phyloP scores from a whole-genome alignment of 1,140 invertebrate genomes.

The Caenorhabditis tropicalis region DNA sequence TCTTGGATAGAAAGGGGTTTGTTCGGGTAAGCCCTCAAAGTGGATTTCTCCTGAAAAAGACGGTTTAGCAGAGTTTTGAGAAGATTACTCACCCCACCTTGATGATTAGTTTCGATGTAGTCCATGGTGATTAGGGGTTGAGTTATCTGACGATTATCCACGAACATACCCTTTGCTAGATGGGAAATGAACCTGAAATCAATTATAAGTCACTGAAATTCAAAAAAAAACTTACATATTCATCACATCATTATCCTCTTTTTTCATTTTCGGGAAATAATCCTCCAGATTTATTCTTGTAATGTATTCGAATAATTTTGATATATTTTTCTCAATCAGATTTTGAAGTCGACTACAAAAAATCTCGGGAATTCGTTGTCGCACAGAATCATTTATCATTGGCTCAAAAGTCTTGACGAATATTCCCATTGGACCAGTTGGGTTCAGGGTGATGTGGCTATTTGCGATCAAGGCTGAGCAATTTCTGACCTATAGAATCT shows the following conservation, averaged over 20 bases:
- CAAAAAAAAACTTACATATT: conserved; percentile 64
- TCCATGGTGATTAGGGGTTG: conserved; percentile 68
- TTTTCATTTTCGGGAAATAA: conserved; percentile 62
- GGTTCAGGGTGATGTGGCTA: conserved; percentile 67
- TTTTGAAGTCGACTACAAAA: conserved; percentile 64
- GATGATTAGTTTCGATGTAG: conserved; percentile 71
- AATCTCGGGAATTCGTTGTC: conserved; percentile 65
- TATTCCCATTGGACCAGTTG: conserved; percentile 67
- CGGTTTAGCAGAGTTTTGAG: neutral
- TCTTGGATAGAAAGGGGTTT: conserved; percentile 65
- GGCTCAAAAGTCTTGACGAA: conserved; percentile 68
- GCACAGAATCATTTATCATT: conserved; percentile 68
- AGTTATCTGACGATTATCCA: conserved; percentile 67
- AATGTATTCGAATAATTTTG: conserved; percentile 62
- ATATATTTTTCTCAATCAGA: conserved; percentile 70
- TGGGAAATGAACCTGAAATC: conserved; percentile 64
- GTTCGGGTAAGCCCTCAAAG: conserved; percentile 57
- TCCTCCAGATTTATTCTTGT: conserved; percentile 62
- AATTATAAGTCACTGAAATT: no score
- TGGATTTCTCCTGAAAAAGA: conserved; percentile 64
- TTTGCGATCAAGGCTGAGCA: conserved; percentile 64
- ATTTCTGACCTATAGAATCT: conserved; percentile 59
- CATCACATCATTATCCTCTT: conserved; percentile 60
- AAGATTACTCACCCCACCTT: conserved; percentile 53
- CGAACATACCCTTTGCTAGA: conserved; percentile 67